These are phyloP conservation scores for Haliclona indistincta DNA, from an alignment of 37 sponge, comb jelly and placozoan genomes.

Conservation along the genomic window DNA sequence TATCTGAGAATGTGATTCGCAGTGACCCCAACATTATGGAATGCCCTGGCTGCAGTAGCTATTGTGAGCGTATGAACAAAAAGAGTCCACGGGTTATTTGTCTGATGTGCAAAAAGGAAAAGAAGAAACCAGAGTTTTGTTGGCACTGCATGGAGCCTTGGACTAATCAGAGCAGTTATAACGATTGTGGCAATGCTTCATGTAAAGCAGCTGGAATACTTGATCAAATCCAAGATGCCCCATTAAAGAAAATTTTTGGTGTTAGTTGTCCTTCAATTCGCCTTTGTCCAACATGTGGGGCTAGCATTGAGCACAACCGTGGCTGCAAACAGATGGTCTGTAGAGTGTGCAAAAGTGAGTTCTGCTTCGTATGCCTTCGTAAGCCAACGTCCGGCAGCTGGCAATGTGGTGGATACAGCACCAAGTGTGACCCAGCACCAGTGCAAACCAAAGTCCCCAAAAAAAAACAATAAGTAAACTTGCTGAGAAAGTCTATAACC, in stretches of 20 bases:
- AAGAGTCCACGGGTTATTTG: constrained; percentile 18
- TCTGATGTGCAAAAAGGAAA: constrained; percentile 29
- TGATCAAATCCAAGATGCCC: constrained; percentile 18
- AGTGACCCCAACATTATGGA: constrained; percentile 33
- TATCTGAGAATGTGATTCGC: constrained; percentile 33
- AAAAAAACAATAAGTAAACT: too few species aligned
- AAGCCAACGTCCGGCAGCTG: constrained; percentile 19
- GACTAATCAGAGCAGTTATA: constrained; percentile 25
- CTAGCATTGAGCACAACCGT: constrained; percentile 41
- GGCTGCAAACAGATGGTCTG: constrained; percentile 68
- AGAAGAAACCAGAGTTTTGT: constrained; percentile 21
- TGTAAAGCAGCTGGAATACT: constrained; percentile 30
- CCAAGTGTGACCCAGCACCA: constrained; percentile 41
- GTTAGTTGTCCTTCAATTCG: constrained; percentile 44
- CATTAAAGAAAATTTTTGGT: constrained; percentile 22
- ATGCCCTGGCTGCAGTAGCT: constrained; percentile 44
- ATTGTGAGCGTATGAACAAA: constrained; percentile 32
- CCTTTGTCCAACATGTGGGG: constrained; percentile 53
- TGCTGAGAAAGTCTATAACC: too few species aligned
- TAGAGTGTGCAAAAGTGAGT: constrained; percentile 20
- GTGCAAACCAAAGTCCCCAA: constrained; percentile 32
- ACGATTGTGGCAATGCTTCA: constrained; percentile 44
- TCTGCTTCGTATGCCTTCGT: constrained; percentile 56
- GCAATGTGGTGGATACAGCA: constrained; percentile 46
- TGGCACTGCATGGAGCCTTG: constrained; percentile 42